Base-by-base conservation (phyloP, 2,888 invertebrate species). In the Phlogophora meticulosa region DNA sequence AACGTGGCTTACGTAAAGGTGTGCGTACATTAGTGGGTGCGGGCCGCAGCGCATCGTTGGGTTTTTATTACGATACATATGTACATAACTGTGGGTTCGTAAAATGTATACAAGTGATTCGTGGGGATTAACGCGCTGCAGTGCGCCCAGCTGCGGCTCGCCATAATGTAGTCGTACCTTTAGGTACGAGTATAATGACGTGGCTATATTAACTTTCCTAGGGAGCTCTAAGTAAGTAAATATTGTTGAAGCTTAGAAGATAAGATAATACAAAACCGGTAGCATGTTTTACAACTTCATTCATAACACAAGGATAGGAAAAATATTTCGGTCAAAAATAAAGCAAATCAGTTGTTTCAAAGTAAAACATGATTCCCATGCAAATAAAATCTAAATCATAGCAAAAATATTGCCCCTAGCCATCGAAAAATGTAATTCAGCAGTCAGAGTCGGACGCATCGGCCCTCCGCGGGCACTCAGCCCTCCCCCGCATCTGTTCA, bases 401-500 rank as follows among this genome's bases (percentile, higher is more conserved):
- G 52, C 60, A 60, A 51, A 80, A 80, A 68, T 83, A 82, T 85
- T 79, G 65, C 78, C 60, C 52, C 60, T 68, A 74, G 77, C 80
- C 74, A 82, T 83, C 64, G 76, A 79, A 84, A 84, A 83, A 76
- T 76, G 81, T 86, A 87, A 86, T 81, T 85, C 83, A 82, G 78
- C 73, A 75, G 81, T 76, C 43, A 60, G 73, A 85, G 84, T 82
- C 78, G 85, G 82, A 84, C 84, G 86, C 84, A 85, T 80, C 81
- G 86, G 85, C 84, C 85, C 83, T 85, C 76, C 63, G 71, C 69
- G 74, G 63, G 74, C 84, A 79, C 81, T 82, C 76, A 72, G 71
- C 81, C 67, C 80, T 82, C 87, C 85, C 83, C 85, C 85, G 84
- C 87, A 83, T 86, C 89, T 88, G 90, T 92, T 92, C 90, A 91